Conservation (phyloP, 2,888 invertebrate genomes). For the Caenorhabditis wallacei region DNA sequence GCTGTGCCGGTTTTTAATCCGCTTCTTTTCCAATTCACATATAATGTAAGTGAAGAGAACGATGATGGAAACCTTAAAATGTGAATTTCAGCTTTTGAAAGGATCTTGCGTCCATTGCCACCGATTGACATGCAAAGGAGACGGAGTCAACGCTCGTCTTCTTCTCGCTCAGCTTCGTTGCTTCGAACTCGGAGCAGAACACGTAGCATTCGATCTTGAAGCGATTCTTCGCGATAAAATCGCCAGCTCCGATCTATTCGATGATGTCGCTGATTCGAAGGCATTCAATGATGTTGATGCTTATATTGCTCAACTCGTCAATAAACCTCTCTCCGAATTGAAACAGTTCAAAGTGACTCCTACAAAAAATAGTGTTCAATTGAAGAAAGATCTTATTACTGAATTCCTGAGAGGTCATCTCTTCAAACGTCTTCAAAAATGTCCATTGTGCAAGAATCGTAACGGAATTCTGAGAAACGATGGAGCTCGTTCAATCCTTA, state of each 20-base stretch:
- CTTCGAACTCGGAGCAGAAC: constrained; percentile 87
- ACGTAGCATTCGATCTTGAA: constrained; percentile 87
- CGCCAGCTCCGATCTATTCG: constrained; percentile 28
- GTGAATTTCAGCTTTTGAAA: constrained; percentile 83
- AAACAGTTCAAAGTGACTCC: constrained; percentile 51
- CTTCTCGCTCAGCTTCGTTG: constrained; percentile 87
- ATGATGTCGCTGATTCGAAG: constrained; percentile 36
- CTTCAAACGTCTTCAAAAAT: constrained; percentile 77
- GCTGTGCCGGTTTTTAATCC: constrained; percentile 94
- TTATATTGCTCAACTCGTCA: constrained; percentile 83
- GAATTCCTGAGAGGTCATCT: constrained; percentile 71
- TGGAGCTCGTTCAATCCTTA: constrained; percentile 72
- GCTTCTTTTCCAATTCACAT: constrained; percentile 89
- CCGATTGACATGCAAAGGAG: constrained; percentile 79
- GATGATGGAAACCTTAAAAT: too few relatives aligned
- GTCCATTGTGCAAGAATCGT: constrained; percentile 80
- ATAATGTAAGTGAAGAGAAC: constrained; percentile 84
- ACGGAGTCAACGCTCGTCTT: constrained; percentile 83
- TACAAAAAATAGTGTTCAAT: constrained; percentile 75
- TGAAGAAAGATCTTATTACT: constrained; percentile 71
- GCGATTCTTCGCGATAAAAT: constrained; percentile 59
- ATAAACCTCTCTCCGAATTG: constrained; percentile 52
- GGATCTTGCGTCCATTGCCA: constrained; percentile 85
- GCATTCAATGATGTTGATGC: constrained; percentile 82
- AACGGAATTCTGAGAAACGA: constrained; percentile 80